Evolutionary conservation across 2,113 vertebrate species (phyloP).

Genomic region (Chaetops frenatus): DNA sequence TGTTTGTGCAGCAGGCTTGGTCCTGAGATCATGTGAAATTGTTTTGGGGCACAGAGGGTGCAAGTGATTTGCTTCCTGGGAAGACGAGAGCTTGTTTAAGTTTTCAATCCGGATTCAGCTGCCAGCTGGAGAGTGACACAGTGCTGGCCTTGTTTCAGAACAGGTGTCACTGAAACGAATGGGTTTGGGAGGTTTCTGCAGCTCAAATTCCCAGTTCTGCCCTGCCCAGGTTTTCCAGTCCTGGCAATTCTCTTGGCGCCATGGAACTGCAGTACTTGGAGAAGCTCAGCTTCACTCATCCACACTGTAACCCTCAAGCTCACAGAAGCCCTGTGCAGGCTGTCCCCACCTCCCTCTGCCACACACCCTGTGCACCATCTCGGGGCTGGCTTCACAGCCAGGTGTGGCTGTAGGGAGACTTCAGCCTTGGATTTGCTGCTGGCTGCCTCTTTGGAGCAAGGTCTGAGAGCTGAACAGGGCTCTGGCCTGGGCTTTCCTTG

Average conservation of each 20-base stretch:
- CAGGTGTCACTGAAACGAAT: neutral
- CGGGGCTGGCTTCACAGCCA: fast-evolving
- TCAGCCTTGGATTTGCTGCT: neutral
- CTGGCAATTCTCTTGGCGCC: neutral
- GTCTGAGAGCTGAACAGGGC: neutral
- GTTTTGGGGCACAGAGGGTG: neutral
- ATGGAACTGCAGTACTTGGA: neutral
- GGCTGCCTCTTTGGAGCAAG: neutral
- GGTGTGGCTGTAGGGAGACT: neutral
- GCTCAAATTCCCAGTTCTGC: neutral
- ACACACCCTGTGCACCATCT: fast-evolving
- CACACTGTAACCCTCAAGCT: neutral
- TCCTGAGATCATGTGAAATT: neutral
- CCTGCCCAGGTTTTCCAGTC: neutral
- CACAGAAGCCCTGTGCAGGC: neutral
- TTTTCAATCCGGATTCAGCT: neutral
- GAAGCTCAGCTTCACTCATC: neutral
- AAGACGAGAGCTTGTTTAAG: neutral
- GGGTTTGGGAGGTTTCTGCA: neutral
- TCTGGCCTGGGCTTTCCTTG: neutral
- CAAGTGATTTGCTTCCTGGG: neutral
- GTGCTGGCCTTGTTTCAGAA: neutral
- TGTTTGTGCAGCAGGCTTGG: slow-evolving; percentile 39
- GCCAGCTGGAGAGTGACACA: neutral
- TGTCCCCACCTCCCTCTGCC: neutral